These are phyloP conservation scores for Xylocampa areola DNA, from an alignment of 2,888 invertebrate species.

Conservation along the genomic window DNA sequence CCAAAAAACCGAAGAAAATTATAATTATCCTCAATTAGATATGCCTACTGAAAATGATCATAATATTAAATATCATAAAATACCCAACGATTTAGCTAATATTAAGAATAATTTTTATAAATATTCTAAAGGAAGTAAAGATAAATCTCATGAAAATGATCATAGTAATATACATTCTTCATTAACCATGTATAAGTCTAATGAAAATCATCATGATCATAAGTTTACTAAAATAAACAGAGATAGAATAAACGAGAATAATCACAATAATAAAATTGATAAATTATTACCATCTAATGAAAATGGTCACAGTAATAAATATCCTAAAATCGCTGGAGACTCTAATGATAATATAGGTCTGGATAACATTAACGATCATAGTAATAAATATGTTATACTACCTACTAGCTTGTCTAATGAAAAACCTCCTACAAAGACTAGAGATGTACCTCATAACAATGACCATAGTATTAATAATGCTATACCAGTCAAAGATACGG, in stretches of 20 bases:
- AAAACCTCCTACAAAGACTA: background rate
- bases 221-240: background rate
- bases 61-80: background rate
- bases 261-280: background rate
- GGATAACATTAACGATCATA: background rate
- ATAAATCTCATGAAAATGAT: background rate
- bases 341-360: background rate
- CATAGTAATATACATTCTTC: background rate
- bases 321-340: background rate
- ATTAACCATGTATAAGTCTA: background rate
- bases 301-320: background rate
- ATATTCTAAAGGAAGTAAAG: background rate
- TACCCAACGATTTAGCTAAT: background rate
- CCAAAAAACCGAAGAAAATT: background rate
- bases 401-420: background rate
- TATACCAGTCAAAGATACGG: background rate
- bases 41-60: slow-evolving; percentile 1
- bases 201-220: background rate
- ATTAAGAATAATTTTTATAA: background rate
- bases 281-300: background rate
- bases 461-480: background rate
- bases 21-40: background rate
- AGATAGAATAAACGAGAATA: background rate
- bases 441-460: background rate
- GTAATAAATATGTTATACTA: background rate